Evolutionary conservation across 2,888 invertebrate species (phyloP), one percentile per base, ranked within the genome.

Genomic region (Isoperla grammatica): DNA sequence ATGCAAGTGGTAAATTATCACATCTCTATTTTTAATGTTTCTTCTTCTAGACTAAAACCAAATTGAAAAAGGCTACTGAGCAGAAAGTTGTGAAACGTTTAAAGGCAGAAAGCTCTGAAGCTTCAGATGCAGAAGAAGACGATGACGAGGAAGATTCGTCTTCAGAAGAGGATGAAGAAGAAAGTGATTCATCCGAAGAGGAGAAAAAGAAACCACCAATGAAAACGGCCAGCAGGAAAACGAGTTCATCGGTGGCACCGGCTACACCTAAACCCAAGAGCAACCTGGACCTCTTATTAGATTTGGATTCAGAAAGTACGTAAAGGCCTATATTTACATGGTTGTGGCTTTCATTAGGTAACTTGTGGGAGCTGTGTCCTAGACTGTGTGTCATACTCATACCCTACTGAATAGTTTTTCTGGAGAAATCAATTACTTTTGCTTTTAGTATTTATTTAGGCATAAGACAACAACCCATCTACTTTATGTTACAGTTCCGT

Each of bases 201-300:
- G 46, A 75, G 74, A 62, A 73, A 72, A 57, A 74, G 70, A 63
- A 70, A 67, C 20, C 71, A 70, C 29, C 72, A 69, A 57, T 71
- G 70, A 76, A 74, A 61, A 60, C 40, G 46, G 37, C 15, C 35
- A 50, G 9, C 19, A 61, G 61, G 70, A 0, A 71, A 73, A 56
- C 68, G 73, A 15, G 13, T 4, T 13, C n/a, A 9, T 12, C 49
- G 5, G 65, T 61, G 6, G 54, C 60, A 19, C 49, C 40, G 12
- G 29, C 61, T 12, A 63, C 63, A 4, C 45, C 58, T 2, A 61
- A 63, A 61, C 69, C 71, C 9, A 81, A 79, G 68, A 80, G 86
- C 4, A 91, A 91, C 75, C 74, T 92, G 64, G 94, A 95, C 74
- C 76, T 95, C 13, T 76, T 95, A 9, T 73, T 95, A 40, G 94